Conservation (phyloP, 2,888 invertebrate genomes). For the Acanthococcus lagerstroemiae region DNA sequence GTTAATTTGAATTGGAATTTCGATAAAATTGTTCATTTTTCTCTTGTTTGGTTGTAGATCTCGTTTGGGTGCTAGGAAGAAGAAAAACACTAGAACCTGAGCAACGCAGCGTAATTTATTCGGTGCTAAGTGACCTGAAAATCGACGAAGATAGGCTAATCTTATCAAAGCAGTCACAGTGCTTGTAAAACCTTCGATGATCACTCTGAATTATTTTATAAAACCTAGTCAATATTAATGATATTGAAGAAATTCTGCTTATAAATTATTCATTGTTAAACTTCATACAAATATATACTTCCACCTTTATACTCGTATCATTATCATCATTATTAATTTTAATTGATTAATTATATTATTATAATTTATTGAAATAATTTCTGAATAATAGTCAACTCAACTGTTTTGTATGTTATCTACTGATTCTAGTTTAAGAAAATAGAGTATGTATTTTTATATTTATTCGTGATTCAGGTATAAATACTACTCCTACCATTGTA, state of each 20-base stretch:
- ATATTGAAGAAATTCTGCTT: not conserved
- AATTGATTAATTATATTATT: too few species aligned
- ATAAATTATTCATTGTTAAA: too few species aligned
- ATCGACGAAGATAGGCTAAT: constrained; percentile 61
- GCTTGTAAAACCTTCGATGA: not conserved
- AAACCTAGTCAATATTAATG: constrained; percentile 1
- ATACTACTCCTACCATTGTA: too few species aligned
- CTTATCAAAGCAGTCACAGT: constrained; percentile 52
- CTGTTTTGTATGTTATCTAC: too few species aligned
- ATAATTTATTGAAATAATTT: too few species aligned
- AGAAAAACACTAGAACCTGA: constrained; percentile 54
- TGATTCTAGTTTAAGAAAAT: too few species aligned
- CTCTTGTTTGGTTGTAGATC: constrained; percentile 47
- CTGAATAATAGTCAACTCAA: too few species aligned
- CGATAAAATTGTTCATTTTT: not conserved
- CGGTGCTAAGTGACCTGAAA: constrained; percentile 49
- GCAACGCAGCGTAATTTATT: constrained; percentile 55
- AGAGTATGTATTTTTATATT: too few species aligned
- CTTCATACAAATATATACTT: too few species aligned
- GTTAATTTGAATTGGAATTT: not conserved
- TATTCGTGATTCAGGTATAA: too few species aligned
- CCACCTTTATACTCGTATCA: too few species aligned
- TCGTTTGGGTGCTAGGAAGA: constrained; percentile 62
- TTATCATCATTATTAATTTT: too few species aligned
- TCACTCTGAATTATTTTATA: not conserved